Conservation (phyloP, 2,888 invertebrate species). For the Drosophila putrida region DNA sequence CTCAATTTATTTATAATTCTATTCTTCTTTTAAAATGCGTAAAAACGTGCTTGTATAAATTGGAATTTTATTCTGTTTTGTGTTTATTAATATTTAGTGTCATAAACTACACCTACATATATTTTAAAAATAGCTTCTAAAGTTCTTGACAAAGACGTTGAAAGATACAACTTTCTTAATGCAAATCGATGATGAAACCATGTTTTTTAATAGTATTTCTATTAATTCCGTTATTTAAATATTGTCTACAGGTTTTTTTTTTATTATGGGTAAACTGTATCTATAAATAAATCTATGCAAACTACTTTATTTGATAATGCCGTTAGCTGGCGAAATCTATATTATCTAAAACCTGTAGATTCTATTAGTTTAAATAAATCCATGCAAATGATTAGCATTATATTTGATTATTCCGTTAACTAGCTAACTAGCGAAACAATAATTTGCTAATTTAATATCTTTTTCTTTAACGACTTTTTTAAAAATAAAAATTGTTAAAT, state of each 20-base stretch:
- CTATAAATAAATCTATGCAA: constrained; percentile 15
- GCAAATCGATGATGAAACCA: not conserved
- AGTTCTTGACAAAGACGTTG: not conserved
- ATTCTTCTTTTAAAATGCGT: no score
- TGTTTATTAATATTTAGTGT: no score
- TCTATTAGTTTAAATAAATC: not conserved
- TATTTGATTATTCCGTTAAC: constrained; percentile 5
- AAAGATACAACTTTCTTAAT: constrained; percentile 4
- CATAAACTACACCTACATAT: no score
- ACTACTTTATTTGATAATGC: constrained; percentile 8
- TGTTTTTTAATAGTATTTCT: not conserved
- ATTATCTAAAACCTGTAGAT: no score
- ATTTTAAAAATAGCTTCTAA: not conserved
- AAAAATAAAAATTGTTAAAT: not conserved
- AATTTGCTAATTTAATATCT: not conserved
- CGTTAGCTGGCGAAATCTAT: not conserved
- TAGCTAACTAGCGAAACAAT: constrained; percentile 6
- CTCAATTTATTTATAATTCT: no score
- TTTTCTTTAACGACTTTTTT: not conserved
- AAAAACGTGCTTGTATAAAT: no score
- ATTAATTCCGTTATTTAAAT: not conserved
- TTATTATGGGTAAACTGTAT: not conserved
- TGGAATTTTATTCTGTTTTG: no score
- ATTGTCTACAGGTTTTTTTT: not conserved
- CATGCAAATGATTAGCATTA: constrained; percentile 11